These are phyloP conservation scores for Florisuga fusca DNA, from an alignment of 2,797 vertebrate genomes.

Conservation along the genomic window DNA sequence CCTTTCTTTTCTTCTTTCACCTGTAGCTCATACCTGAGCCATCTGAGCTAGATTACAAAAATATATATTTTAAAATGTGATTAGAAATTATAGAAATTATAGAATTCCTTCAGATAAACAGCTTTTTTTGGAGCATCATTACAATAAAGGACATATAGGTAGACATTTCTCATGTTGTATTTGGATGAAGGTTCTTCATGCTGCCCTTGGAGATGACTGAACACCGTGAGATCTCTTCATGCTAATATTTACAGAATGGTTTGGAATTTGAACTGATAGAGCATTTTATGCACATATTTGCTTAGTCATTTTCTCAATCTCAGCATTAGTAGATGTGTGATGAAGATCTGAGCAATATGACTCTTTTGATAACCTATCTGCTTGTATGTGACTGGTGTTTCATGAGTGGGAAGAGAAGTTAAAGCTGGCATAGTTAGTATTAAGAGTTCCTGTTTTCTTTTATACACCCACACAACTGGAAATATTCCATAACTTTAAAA, in stretches of 20 bases:
- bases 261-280: not conserved
- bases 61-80: not conserved
- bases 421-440: not conserved
- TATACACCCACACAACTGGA: not conserved
- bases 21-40: not conserved
- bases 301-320: not conserved
- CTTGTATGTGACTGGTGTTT: not conserved
- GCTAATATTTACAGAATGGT: not conserved
- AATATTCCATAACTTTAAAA: conserved; percentile 26
- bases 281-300: not conserved
- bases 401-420: not conserved
- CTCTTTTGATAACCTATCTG: not conserved
- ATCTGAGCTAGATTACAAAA: not conserved
- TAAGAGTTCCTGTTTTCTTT: conserved; percentile 18
- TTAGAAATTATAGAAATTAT: not conserved
- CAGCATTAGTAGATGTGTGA: not conserved
- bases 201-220: not conserved
- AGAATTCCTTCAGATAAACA: not conserved
- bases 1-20: not conserved
- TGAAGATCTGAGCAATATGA: not conserved
- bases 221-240: not conserved
- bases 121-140: not conserved
- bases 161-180: not conserved
- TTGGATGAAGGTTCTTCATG: not conserved
- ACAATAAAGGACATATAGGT: not conserved